Conservation (phyloP, 1,140 invertebrate species). For the Panulirus ornatus region DNA sequence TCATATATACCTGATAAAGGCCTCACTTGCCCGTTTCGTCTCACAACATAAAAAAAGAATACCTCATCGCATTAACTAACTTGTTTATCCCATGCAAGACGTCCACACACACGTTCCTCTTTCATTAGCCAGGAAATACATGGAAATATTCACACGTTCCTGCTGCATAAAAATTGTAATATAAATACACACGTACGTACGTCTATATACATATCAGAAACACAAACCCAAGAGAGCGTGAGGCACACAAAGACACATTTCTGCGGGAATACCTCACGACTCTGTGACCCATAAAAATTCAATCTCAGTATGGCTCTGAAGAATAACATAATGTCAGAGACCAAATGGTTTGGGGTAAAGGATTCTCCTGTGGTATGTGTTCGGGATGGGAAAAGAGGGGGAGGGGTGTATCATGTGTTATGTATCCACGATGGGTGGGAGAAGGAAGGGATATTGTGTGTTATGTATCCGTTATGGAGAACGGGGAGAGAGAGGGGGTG, state of each 20-base stretch:
- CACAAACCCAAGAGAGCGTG: neutral
- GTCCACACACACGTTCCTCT: no score
- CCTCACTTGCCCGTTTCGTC: no score
- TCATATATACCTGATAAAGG: no score
- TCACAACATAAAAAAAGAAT: no score
- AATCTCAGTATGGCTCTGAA: conserved; percentile 3
- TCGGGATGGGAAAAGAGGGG: neutral
- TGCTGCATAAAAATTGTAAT: neutral
- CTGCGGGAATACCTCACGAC: neutral
- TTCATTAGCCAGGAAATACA: neutral
- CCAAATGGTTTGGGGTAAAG: neutral
- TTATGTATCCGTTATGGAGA: neutral
- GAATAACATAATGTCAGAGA: neutral
- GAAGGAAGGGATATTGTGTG: no score
- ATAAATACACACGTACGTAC: neutral
- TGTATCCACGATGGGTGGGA: neutral
- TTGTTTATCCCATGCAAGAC: no score
- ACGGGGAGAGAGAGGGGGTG: no score
- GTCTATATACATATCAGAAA: neutral
- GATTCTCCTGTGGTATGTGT: neutral
- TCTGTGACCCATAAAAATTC: conserved; percentile 7
- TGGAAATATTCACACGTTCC: neutral
- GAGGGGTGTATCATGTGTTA: no score
- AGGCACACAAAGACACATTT: neutral
- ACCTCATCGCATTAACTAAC: no score